phyloP scores from a whole-genome alignment of 92 coral and sea anemone species.

The Montipora capitata region DNA sequence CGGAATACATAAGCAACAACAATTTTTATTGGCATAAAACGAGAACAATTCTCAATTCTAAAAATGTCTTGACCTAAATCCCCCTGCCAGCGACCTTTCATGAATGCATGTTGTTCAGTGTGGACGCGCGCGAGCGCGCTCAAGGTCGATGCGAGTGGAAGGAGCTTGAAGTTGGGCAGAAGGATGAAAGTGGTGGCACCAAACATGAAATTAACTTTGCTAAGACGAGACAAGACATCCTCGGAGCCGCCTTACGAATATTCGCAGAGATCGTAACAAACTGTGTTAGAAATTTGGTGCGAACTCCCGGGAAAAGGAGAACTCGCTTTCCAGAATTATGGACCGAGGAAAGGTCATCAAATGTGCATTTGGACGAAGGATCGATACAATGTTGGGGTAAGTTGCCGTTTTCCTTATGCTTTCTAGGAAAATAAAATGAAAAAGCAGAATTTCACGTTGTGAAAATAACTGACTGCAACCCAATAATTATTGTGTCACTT shows the following conservation, averaged over 20 bases:
- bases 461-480: neutral
- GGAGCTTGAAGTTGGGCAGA: neutral
- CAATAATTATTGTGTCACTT: neutral
- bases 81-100: neutral
- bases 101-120: too few species aligned
- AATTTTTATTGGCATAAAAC: neutral
- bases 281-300: neutral
- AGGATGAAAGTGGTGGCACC: neutral
- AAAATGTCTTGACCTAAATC: neutral
- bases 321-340: neutral
- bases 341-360: too few species aligned
- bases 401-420: neutral
- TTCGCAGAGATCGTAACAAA: neutral
- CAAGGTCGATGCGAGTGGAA: neutral
- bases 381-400: neutral
- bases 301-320: neutral
- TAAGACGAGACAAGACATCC: neutral
- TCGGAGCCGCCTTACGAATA: neutral
- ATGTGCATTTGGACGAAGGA: neutral
- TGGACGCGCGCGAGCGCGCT: neutral
- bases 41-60: neutral
- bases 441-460: neutral
- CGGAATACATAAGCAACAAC: neutral
- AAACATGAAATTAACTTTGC: neutral
- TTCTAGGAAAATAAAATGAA: neutral